A percentile compares a stretch with the other conserved stretches of the same genome.
Conservation (phyloP, 2,113 vertebrate species). For the Pogonocichla stellata region DNA sequence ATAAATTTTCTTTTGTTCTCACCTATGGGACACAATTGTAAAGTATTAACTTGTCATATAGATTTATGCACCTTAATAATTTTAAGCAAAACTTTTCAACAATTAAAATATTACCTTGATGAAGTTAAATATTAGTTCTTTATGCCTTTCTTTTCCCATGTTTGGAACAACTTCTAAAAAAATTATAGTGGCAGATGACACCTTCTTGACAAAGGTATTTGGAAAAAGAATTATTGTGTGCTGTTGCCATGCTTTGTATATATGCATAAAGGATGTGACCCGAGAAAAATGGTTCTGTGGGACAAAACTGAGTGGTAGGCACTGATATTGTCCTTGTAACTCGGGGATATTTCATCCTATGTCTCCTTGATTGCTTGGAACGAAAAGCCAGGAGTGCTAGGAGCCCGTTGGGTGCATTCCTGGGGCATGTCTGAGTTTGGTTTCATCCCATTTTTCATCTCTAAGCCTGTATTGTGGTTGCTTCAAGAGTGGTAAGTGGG, state of each 20-base stretch:
- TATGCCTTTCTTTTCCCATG: not conserved
- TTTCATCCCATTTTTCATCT: not conserved
- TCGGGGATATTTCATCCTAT: not conserved
- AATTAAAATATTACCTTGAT: slow-evolving; percentile 53
- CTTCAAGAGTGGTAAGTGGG: not conserved
- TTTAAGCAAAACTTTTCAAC: slow-evolving; percentile 59
- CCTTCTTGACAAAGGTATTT: not conserved
- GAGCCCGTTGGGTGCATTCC: not conserved
- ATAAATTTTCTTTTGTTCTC: slow-evolving; percentile 77
- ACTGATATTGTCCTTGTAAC: not conserved
- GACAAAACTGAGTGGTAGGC: not conserved
- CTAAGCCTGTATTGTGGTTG: not conserved
- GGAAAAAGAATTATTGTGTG: not conserved
- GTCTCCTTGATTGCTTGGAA: not conserved
- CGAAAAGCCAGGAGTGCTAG: not conserved
- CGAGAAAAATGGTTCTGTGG: not conserved
- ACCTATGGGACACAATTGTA: slow-evolving; percentile 49
- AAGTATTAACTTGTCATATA: slow-evolving; percentile 69
- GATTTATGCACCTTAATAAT: slow-evolving; percentile 73
- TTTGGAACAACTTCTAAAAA: not conserved
- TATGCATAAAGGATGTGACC: not conserved
- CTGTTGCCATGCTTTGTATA: not conserved
- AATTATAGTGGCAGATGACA: not conserved
- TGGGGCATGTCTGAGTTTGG: not conserved
- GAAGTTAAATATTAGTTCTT: slow-evolving; percentile 26